These are phyloP conservation scores for Drosophila burlai DNA, from an alignment of 1,140 invertebrate species.

Conservation along the genomic window DNA sequence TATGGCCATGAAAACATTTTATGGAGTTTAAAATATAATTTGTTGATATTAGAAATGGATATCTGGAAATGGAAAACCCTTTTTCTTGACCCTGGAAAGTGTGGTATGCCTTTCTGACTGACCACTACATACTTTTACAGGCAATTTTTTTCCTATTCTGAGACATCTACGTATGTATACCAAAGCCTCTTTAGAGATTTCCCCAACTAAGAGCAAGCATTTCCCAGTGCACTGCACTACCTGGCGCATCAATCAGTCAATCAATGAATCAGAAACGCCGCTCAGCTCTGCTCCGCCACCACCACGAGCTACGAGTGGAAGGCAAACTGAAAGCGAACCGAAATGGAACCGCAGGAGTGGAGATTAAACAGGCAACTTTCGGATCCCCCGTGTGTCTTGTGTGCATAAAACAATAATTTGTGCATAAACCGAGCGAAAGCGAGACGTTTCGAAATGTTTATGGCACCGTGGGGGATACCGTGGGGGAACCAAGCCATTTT, in stretches of 20 bases:
- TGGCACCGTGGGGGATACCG: constrained; percentile 59
- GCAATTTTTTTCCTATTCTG: too few relatives aligned
- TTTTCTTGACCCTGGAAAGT: too few relatives aligned
- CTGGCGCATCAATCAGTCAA: constrained; percentile 32
- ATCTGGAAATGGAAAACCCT: too few relatives aligned
- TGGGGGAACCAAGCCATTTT: constrained; percentile 18
- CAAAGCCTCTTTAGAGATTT: not conserved
- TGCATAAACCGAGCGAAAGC: constrained; percentile 46
- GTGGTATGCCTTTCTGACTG: too few relatives aligned
- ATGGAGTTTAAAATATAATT: too few relatives aligned
- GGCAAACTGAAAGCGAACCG: constrained; percentile 31
- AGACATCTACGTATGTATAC: too few relatives aligned
- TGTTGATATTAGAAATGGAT: too few relatives aligned
- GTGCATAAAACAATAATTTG: constrained; percentile 71
- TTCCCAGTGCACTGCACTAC: constrained; percentile 25
- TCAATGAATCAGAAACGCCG: constrained; percentile 6
- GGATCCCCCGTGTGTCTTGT: constrained; percentile 23
- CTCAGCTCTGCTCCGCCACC: not conserved
- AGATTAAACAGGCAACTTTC: constrained; percentile 30
- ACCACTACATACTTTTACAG: too few relatives aligned
- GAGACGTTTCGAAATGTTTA: constrained; percentile 66
- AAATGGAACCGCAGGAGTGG: constrained; percentile 22
- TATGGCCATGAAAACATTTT: too few relatives aligned
- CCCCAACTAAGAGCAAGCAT: not conserved
- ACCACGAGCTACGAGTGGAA: constrained; percentile 11